Conservation (phyloP, 37 sponge, comb jelly and placozoan species). For the Chondrosia reniformis region DNA sequence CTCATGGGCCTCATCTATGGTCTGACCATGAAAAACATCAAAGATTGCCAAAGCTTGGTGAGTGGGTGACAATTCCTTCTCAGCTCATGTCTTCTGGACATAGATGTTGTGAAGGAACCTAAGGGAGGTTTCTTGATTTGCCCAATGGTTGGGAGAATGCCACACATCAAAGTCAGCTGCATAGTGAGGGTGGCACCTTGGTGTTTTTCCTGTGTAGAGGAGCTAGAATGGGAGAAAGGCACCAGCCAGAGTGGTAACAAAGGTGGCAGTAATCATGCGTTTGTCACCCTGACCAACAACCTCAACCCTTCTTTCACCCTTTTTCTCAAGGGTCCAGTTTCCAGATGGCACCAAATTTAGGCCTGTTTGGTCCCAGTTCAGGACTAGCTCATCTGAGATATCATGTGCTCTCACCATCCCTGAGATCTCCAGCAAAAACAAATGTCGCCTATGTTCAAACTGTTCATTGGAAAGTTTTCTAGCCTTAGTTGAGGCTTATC, state of each 20-base stretch:
- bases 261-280: neutral
- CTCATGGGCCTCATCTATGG: neutral
- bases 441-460: neutral
- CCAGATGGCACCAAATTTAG: neutral
- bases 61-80: neutral
- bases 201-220: slow-evolving; percentile 3
- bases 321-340: neutral
- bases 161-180: neutral
- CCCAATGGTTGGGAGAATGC: neutral
- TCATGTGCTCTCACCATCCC: slow-evolving; percentile 4
- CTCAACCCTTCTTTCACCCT: neutral
- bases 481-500: neutral
- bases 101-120: neutral
- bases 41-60: neutral
- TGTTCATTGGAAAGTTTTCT: neutral
- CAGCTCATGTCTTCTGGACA: neutral
- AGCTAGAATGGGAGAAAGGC: neutral
- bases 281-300: neutral
- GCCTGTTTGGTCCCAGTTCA: too few species aligned
- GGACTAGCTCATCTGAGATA: too few species aligned
- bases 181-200: neutral
- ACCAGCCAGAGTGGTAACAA: neutral
- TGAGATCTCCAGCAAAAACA: neutral
- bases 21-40: neutral
- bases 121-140: neutral